phyloP scores from a whole-genome alignment of 1,140 invertebrate genomes.

The Polypedilum pembai region DNA sequence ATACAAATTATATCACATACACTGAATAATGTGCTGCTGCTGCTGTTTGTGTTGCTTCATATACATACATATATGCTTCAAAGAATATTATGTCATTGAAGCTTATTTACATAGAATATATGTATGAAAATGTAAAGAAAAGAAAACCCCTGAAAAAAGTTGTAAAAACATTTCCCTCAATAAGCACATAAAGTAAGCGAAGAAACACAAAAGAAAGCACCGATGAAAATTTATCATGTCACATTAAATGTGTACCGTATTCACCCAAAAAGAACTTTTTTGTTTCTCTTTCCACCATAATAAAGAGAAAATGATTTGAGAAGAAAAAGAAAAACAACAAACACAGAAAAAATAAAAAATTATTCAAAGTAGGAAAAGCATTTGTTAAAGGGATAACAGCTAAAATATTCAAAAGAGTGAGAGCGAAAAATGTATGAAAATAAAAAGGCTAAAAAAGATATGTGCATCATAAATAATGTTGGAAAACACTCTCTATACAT shows the following conservation, averaged over 20 bases:
- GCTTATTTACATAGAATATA: not conserved
- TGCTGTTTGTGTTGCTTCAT: not conserved
- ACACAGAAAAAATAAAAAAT: not conserved
- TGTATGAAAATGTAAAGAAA: too few species aligned
- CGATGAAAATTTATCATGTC: conserved; percentile 22
- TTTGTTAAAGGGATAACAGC: not conserved
- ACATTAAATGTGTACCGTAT: conserved; percentile 17
- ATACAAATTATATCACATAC: conserved; percentile 24
- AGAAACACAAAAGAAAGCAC: not conserved
- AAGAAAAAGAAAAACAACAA: too few species aligned
- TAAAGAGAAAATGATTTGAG: too few species aligned
- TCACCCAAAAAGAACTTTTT: not conserved
- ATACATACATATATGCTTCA: not conserved
- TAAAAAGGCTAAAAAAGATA: not conserved
- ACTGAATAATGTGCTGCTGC: not conserved
- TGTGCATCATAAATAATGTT: not conserved
- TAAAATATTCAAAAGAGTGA: not conserved
- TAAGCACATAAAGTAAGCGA: not conserved
- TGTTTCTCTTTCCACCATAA: not conserved
- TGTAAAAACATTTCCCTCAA: not conserved
- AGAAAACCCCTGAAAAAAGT: not conserved
- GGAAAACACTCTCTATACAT: not conserved
- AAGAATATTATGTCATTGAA: not conserved
- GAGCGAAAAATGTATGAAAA: not conserved
- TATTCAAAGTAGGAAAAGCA: not conserved